phyloP scores from a whole-genome alignment of 2,797 vertebrate species.

The Myoxocephalus aenaeus region DNA sequence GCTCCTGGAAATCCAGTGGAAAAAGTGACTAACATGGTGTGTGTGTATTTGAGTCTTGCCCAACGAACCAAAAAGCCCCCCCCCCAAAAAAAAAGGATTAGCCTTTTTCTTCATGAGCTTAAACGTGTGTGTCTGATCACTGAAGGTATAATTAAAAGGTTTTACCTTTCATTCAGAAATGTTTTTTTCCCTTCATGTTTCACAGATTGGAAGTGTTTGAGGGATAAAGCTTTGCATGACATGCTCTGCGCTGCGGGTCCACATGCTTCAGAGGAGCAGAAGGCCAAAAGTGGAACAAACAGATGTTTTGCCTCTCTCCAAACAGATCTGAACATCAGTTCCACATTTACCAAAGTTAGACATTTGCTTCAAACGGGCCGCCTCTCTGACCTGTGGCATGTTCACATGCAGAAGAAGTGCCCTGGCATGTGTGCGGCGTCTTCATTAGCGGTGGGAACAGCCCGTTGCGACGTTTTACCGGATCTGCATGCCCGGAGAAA shows the following conservation, averaged over 20 bases:
- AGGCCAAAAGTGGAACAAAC: slow-evolving; percentile 18
- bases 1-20: slow-evolving; percentile 47
- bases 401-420: slow-evolving; percentile 1
- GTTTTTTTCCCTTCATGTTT: slow-evolving; percentile 10
- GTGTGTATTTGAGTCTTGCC: slow-evolving; percentile 2
- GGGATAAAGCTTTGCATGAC: slow-evolving; percentile 2
- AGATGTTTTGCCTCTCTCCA: slow-evolving; percentile 37
- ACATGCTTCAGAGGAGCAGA: slow-evolving; percentile 17
- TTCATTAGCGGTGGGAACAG: neutral
- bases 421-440: slow-evolving; percentile 1
- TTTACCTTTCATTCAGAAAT: slow-evolving; percentile 20
- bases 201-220: neutral
- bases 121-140: slow-evolving; percentile 6
- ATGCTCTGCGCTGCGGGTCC: slow-evolving; percentile 13
- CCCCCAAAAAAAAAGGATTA: slow-evolving; percentile 23
- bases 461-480: neutral
- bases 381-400: slow-evolving; percentile 16
- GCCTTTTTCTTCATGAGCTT: slow-evolving; percentile 16
- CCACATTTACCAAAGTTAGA: slow-evolving; percentile 24
- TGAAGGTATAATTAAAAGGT: slow-evolving; percentile 9
- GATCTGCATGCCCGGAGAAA: slow-evolving; percentile 16
- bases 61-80: slow-evolving; percentile 21
- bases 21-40: slow-evolving; percentile 57
- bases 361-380: slow-evolving; percentile 8
- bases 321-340: slow-evolving; percentile 40